Conservation (phyloP, 1,140 invertebrate species). For the Ceratoteleas bidentatus region DNA sequence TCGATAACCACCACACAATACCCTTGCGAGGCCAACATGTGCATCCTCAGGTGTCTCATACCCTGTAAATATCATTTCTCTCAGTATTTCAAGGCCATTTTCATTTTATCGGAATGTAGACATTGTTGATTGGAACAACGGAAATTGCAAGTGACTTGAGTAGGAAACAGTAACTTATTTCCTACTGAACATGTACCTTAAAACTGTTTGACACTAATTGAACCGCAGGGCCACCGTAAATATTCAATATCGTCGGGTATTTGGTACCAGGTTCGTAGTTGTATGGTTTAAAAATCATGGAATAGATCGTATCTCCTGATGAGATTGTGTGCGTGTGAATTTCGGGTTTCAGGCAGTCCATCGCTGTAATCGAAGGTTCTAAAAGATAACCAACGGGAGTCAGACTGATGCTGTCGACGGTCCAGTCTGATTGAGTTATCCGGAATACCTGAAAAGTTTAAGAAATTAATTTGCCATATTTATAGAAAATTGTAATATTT, state of each 20-base stretch:
- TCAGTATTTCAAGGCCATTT: too few species aligned
- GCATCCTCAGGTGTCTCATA: conserved; percentile 94
- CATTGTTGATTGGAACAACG: background rate
- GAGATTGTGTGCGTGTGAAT: conserved; percentile 87
- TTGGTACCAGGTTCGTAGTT: conserved; percentile 88
- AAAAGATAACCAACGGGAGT: conserved; percentile 87
- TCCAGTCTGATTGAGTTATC: conserved; percentile 84
- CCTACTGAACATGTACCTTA: too few species aligned
- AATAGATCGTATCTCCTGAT: conserved; percentile 90
- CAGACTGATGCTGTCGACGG: conserved; percentile 85
- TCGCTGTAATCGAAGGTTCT: conserved; percentile 84
- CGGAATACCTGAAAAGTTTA: conserved; percentile 84
- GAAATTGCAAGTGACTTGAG: too few species aligned
- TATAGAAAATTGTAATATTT: too few species aligned
- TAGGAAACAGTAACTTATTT: too few species aligned
- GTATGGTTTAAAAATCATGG: conserved; percentile 95
- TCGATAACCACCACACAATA: conserved; percentile 98
- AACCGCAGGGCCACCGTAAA: conserved; percentile 99
- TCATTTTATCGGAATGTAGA: too few species aligned
- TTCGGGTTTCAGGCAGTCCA: conserved; percentile 86
- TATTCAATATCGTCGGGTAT: conserved; percentile 97
- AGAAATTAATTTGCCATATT: too few species aligned
- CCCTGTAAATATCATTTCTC: conserved; percentile 84
- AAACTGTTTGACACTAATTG: conserved; percentile 98
- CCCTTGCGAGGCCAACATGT: conserved; percentile 97